Conservation (phyloP, 2,888 invertebrate genomes). For the Protula sp. region DNA sequence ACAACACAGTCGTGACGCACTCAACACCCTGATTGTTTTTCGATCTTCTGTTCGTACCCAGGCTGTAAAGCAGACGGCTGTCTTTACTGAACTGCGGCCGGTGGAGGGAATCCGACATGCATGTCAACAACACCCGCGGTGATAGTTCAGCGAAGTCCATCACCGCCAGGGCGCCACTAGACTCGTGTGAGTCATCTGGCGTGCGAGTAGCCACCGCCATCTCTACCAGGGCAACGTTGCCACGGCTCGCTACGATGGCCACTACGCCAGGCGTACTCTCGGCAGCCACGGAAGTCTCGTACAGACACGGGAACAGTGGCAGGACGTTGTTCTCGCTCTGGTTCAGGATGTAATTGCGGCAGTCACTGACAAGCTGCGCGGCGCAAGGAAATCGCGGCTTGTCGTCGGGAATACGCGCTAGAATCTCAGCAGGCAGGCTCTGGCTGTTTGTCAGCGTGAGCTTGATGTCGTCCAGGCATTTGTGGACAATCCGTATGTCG, state of each 20-base stretch:
- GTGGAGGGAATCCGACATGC: no score
- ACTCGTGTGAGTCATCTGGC: no score
- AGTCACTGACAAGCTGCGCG: background rate
- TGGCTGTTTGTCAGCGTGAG: background rate
- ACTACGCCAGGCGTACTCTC: background rate
- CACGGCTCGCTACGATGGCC: background rate
- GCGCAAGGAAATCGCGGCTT: background rate
- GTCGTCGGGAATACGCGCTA: conserved; percentile 2
- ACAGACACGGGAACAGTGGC: conserved; percentile 8
- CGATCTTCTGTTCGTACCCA: no score
- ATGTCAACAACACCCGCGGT: no score
- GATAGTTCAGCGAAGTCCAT: no score
- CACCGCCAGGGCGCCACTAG: no score
- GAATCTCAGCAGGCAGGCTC: conserved; percentile 2
- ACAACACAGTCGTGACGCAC: no score
- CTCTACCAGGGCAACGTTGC: no score
- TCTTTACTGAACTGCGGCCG: no score
- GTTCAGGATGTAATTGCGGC: background rate
- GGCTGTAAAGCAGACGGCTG: no score
- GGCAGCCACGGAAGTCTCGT: background rate
- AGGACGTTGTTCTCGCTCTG: background rate
- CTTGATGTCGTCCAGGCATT: conserved; percentile 2
- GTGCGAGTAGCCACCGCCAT: no score
- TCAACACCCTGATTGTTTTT: no score
- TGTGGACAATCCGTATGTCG: background rate